phyloP scores from a whole-genome alignment of 2,113 vertebrate genomes.

The Oreochromis tanganicae region DNA sequence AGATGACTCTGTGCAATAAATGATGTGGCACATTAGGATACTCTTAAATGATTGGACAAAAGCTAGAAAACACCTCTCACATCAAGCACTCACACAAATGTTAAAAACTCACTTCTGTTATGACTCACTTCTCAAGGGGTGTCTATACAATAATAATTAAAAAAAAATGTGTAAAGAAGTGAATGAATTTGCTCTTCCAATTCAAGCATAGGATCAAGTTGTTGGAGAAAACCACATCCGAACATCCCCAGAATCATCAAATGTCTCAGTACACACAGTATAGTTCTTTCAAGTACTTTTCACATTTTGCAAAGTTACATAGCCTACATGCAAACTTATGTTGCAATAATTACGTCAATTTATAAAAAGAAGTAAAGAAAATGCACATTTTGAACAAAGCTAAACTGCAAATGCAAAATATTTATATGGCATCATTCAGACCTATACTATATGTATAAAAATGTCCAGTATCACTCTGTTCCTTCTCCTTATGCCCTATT shows the following conservation, averaged over 20 bases:
- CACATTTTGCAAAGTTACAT: background rate
- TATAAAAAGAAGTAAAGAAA: background rate
- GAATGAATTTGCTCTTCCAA: background rate
- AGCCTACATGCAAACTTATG: background rate
- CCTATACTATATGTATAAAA: background rate
- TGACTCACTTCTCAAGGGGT: background rate
- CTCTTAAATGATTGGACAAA: background rate
- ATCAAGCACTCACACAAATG: background rate
- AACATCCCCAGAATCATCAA: background rate
- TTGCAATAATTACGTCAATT: background rate
- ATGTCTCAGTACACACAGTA: background rate
- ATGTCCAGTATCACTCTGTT: background rate
- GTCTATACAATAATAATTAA: background rate
- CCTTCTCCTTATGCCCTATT: background rate
- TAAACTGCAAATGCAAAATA: background rate
- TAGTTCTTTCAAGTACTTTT: background rate
- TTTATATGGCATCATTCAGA: background rate
- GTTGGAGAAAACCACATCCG: background rate
- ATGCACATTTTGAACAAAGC: background rate
- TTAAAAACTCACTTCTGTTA: background rate
- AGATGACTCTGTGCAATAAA: background rate
- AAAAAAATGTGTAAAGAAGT: background rate
- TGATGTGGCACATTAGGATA: background rate
- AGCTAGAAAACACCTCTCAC: background rate
- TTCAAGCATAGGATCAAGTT: background rate